These are phyloP conservation scores for Erythrolamprus reginae DNA, from an alignment of 2,113 vertebrate species.

Conservation along the genomic window DNA sequence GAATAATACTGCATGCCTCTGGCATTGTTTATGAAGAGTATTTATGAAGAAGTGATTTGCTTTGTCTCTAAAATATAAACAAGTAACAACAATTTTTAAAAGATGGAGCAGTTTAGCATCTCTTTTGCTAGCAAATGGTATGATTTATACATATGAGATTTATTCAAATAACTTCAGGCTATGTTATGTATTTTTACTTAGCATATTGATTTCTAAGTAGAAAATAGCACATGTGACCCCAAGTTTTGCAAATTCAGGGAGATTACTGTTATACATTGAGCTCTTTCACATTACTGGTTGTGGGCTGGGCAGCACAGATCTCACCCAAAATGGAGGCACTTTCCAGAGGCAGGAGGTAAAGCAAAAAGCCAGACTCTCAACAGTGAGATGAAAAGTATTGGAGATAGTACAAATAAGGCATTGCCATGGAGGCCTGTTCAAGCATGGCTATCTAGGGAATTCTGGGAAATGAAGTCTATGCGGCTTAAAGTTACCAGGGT, in stretches of 20 bases:
- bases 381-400: background rate
- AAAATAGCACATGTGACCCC: background rate
- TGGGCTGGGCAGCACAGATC: background rate
- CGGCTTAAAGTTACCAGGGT: background rate
- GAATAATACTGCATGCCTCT: background rate
- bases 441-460: background rate
- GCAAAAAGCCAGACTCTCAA: background rate
- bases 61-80: background rate
- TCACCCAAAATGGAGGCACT: background rate
- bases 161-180: background rate
- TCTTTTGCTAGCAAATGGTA: background rate
- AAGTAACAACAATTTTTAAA: background rate
- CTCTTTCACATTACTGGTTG: background rate
- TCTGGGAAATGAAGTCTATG: background rate
- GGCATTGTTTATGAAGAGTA: background rate
- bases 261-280: background rate
- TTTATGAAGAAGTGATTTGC: background rate
- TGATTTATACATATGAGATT: background rate
- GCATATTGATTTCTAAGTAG: background rate
- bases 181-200: background rate
- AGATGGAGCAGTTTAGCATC: background rate
- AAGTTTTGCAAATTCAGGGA: background rate
- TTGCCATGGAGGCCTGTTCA: background rate
- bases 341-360: background rate
- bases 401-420: background rate